Conservation (phyloP, 2,797 vertebrate species). For the Microctenopoma steveboyesi region DNA sequence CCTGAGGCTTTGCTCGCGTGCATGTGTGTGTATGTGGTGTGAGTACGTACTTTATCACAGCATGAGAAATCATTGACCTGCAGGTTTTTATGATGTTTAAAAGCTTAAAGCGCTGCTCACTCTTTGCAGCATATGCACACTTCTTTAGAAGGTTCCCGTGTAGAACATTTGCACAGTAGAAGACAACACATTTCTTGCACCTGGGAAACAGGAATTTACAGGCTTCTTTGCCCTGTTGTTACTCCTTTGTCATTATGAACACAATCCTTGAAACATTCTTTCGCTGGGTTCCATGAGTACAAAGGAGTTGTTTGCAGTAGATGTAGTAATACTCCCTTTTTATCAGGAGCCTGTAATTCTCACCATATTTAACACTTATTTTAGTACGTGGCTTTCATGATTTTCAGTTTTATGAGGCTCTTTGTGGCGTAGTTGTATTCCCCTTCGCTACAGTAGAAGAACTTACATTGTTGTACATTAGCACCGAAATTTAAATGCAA, state of each 20-base stretch:
- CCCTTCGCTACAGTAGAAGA: slow-evolving; percentile 26
- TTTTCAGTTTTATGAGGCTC: slow-evolving; percentile 20
- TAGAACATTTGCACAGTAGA: not conserved
- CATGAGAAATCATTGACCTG: slow-evolving; percentile 25
- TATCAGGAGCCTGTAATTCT: not conserved
- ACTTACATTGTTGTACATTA: slow-evolving; percentile 37
- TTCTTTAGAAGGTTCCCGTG: not conserved
- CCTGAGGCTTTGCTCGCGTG: slow-evolving; percentile 28
- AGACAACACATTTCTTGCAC: no score
- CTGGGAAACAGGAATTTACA: not conserved
- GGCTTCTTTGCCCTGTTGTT: not conserved
- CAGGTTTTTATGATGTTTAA: slow-evolving; percentile 3
- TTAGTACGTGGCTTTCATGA: slow-evolving; percentile 6
- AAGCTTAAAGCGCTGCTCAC: slow-evolving; percentile 2
- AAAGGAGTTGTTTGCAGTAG: not conserved
- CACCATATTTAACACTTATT: not conserved
- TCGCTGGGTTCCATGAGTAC: not conserved
- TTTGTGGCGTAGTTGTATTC: slow-evolving; percentile 33
- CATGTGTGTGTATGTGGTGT: slow-evolving; percentile 2
- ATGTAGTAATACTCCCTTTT: not conserved
- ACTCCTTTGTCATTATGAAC: no score
- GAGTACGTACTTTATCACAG: slow-evolving; percentile 16
- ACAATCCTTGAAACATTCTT: not conserved
- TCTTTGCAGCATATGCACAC: slow-evolving; percentile 5
- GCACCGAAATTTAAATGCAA: slow-evolving; percentile 52